phyloP scores from a whole-genome alignment of 2,888 invertebrate genomes.

The Napeogenes sylphis region DNA sequence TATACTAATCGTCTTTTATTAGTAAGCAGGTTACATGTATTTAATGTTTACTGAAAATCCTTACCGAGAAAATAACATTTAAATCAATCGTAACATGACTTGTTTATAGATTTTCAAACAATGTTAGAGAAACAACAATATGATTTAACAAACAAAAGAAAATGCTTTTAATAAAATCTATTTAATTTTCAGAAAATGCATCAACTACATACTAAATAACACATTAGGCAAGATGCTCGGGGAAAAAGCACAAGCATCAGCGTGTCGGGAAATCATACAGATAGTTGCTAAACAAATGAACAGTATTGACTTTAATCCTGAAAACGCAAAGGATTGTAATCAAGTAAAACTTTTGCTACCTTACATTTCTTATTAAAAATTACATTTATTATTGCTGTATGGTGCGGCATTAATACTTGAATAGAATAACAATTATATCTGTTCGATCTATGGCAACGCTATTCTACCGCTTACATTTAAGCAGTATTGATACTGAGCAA shows the following conservation, averaged over 20 bases:
- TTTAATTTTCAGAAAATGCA: conserved; percentile 85
- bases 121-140: too few species aligned
- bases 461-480: neutral
- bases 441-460: too few species aligned
- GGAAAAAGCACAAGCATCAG: conserved; percentile 97
- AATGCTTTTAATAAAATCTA: neutral
- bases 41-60: too few species aligned
- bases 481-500: neutral
- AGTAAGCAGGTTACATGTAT: too few species aligned
- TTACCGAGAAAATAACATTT: too few species aligned
- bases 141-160: too few species aligned
- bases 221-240: conserved; percentile 96
- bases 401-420: neutral
- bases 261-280: conserved; percentile 95
- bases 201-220: conserved; percentile 94
- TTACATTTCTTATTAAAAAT: neutral
- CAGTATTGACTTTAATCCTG: conserved; percentile 94
- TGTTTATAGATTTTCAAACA: too few species aligned
- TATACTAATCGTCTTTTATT: too few species aligned
- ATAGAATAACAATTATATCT: too few species aligned
- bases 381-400: neutral
- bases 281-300: conserved; percentile 97
- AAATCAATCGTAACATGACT: too few species aligned
- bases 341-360: conserved; percentile 56
- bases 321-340: conserved; percentile 93